These are phyloP conservation scores for Phlogophora meticulosa DNA, from an alignment of 2,888 invertebrate genomes.

Conservation along the genomic window DNA sequence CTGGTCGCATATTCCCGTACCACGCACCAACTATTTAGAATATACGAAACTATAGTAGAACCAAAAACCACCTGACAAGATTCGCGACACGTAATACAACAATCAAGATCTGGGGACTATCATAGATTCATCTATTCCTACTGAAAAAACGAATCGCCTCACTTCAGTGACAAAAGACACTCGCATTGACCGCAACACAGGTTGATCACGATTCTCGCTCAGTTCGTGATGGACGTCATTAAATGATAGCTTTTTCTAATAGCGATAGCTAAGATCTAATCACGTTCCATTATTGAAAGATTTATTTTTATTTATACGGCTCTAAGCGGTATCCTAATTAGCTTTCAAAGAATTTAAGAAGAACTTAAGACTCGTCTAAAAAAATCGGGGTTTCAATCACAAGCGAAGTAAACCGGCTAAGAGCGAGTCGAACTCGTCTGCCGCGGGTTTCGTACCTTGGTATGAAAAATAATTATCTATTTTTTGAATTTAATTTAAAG, in stretches of 20 bases:
- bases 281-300: constrained; percentile 34
- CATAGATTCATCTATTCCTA: neutral
- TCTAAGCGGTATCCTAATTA: constrained; percentile 25
- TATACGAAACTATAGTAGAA: neutral
- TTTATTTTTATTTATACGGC: constrained; percentile 21
- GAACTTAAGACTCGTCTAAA: neutral
- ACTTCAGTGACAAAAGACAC: constrained; percentile 1
- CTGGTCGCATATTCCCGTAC: constrained; percentile 1
- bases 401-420: neutral
- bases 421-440: too few species aligned
- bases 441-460: too few species aligned
- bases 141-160: neutral
- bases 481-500: too few species aligned
- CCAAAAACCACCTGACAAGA: neutral
- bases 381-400: neutral
- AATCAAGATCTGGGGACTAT: neutral
- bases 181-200: constrained; percentile 11
- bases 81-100: constrained; percentile 10
- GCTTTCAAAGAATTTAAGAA: constrained; percentile 10
- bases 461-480: too few species aligned
- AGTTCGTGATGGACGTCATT: constrained; percentile 44
- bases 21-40: constrained; percentile 9
- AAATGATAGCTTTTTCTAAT: constrained; percentile 30
- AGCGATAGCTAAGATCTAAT: constrained; percentile 2
- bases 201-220: constrained; percentile 45